Evolutionary conservation across 2,797 vertebrate genomes (phyloP).

Genomic region (Catostomus latipinnis): DNA sequence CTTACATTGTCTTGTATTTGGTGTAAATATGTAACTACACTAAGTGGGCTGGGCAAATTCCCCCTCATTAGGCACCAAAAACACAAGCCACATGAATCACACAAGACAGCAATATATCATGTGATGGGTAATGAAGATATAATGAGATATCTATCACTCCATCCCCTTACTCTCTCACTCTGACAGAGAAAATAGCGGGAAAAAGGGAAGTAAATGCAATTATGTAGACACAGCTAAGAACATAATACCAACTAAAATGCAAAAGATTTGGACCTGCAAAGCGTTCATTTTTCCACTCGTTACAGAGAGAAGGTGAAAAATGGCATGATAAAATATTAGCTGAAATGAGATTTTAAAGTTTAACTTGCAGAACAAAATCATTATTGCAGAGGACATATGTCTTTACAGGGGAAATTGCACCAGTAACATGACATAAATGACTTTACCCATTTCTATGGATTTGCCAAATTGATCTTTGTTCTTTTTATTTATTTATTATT

Average conservation of each 20-base stretch:
- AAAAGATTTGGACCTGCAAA: slow-evolving; percentile 55
- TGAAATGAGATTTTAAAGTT: slow-evolving; percentile 62
- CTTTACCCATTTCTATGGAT: slow-evolving; percentile 11
- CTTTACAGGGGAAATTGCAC: slow-evolving; percentile 36
- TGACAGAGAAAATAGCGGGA: slow-evolving; percentile 39
- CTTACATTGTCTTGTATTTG: not conserved
- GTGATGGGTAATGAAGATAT: slow-evolving; percentile 53
- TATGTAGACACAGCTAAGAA: slow-evolving; percentile 53
- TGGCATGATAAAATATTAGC: slow-evolving; percentile 54
- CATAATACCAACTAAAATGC: slow-evolving; percentile 54
- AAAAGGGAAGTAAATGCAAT: slow-evolving; percentile 53
- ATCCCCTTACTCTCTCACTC: slow-evolving; percentile 37
- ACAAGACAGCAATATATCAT: slow-evolving; percentile 43
- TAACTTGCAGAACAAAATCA: slow-evolving; percentile 54
- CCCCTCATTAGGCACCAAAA: slow-evolving; percentile 47
- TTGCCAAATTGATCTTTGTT: not conserved
- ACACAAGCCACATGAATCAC: slow-evolving; percentile 47
- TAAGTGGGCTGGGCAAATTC: slow-evolving; percentile 37
- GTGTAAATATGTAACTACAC: slow-evolving; percentile 42
- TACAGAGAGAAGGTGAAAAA: slow-evolving; percentile 56
- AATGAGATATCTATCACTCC: slow-evolving; percentile 56
- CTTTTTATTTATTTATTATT: too few species aligned
- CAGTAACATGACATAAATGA: slow-evolving; percentile 37
- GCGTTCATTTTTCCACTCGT: slow-evolving; percentile 54
- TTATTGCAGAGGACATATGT: slow-evolving; percentile 53